A percentile compares a stretch with the other conserved stretches of the same genome.
Evolutionary conservation across 2,797 vertebrate genomes (phyloP).

Genomic region (Siniperca scherzeri): DNA sequence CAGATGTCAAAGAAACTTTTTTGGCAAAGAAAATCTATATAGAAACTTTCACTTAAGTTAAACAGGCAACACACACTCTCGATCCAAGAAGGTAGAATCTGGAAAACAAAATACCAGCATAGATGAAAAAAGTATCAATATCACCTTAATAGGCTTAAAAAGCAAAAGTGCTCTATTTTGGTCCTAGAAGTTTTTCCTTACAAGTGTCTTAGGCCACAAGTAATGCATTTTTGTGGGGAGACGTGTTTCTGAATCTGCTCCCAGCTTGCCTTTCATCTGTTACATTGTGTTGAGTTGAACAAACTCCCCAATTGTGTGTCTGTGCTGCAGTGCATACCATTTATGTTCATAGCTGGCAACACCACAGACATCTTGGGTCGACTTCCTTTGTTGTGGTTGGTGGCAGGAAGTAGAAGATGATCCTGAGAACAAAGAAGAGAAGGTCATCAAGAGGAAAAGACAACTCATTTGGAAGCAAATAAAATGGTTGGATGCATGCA

Average conservation of each 20-base stretch:
- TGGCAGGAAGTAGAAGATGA: conserved; percentile 96
- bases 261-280: conserved; percentile 52
- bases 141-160: conserved; percentile 37
- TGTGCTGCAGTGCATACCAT: conserved; percentile 87
- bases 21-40: conserved; percentile 18
- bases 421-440: conserved; percentile 87
- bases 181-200: conserved; percentile 8
- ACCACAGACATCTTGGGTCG: conserved; percentile 98
- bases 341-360: conserved; percentile 95
- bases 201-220: conserved; percentile 25
- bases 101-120: conserved; percentile 2
- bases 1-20: conserved; percentile 40
- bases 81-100: conserved; percentile 3
- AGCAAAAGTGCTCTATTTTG: conserved; percentile 18
- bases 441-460: conserved; percentile 36
- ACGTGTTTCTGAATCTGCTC: conserved; percentile 48
- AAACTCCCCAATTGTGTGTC: conserved; percentile 30
- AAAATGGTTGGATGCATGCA: neutral
- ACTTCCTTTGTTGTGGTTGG: conserved; percentile 95
- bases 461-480: conserved; percentile 17
- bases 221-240: conserved; percentile 51
- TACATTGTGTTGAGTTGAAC: conserved; percentile 33
- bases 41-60: neutral
- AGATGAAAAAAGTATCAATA: conserved; percentile 13
- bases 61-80: neutral